These are phyloP conservation scores for Sisyra terminalis DNA, from an alignment of 2,888 invertebrate species.

Conservation along the genomic window DNA sequence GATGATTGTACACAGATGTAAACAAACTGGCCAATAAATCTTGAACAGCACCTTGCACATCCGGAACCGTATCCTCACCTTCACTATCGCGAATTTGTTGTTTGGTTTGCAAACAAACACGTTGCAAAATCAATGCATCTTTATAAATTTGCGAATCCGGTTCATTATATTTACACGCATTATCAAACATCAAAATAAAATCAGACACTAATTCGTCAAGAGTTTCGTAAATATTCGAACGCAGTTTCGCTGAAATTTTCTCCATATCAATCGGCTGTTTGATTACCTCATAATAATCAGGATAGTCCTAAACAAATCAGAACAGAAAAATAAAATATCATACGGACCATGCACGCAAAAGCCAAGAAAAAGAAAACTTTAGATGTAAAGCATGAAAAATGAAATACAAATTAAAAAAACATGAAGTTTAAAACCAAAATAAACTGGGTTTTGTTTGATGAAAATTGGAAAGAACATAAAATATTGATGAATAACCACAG, in stretches of 20 bases:
- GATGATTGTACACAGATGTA: slow-evolving; percentile 87
- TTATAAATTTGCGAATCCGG: slow-evolving; percentile 96
- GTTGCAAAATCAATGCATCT: slow-evolving; percentile 84
- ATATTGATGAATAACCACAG: background rate
- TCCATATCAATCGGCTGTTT: slow-evolving; percentile 95
- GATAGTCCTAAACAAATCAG: slow-evolving; percentile 55
- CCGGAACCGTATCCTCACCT: slow-evolving; percentile 74
- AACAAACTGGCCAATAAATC: slow-evolving; percentile 83
- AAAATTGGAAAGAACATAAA: slow-evolving; percentile 9
- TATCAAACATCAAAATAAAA: slow-evolving; percentile 86
- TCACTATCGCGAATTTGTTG: slow-evolving; percentile 42
- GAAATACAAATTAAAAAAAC: too few relatives aligned
- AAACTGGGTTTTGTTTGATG: background rate
- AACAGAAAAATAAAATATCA: too few relatives aligned
- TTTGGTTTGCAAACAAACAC: slow-evolving; percentile 83
- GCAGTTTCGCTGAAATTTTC: slow-evolving; percentile 74
- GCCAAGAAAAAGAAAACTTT: too few relatives aligned
- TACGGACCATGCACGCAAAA: too few relatives aligned
- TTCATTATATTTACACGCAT: slow-evolving; percentile 94
- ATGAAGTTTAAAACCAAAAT: too few relatives aligned
- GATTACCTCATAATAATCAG: slow-evolving; percentile 95
- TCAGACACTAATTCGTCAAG: slow-evolving; percentile 81
- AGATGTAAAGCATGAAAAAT: too few relatives aligned
- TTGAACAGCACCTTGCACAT: slow-evolving; percentile 77
- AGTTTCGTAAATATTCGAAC: slow-evolving; percentile 55